Percentiles rank a stretch among this genome's conserved stretches.
Conservation (phyloP, 2,113 vertebrate genomes). For the Zingel zingel region DNA sequence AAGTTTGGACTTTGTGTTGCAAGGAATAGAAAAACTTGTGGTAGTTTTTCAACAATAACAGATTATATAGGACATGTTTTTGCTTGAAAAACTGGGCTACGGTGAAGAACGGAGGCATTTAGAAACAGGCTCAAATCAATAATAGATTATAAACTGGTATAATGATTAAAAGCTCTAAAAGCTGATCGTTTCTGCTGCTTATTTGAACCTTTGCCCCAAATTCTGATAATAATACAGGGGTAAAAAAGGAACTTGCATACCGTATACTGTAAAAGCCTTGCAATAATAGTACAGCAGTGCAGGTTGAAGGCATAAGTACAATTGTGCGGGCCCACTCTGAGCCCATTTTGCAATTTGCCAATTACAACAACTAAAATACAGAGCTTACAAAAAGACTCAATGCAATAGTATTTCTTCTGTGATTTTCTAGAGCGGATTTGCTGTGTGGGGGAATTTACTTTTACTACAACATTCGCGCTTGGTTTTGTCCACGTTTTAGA, state of each 20-base stretch:
- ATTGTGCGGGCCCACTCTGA: background rate
- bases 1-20: background rate
- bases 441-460: background rate
- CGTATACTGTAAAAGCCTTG: background rate
- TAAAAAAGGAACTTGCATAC: background rate
- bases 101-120: constrained; percentile 2
- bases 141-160: constrained; percentile 45
- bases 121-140: background rate
- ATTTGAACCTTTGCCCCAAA: constrained; percentile 58
- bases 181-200: constrained; percentile 37
- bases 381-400: background rate
- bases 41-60: background rate
- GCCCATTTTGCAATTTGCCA: background rate
- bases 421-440: background rate
- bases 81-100: background rate
- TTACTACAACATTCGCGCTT: background rate
- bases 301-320: background rate
- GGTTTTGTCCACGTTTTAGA: background rate
- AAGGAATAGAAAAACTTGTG: background rate
- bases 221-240: constrained; percentile 34
- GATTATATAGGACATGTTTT: no score
- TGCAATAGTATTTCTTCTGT: background rate
- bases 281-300: background rate
- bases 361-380: background rate
- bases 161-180: constrained; percentile 64